Base-by-base conservation (phyloP, 2,113 vertebrate species). In the Gavia stellata region DNA sequence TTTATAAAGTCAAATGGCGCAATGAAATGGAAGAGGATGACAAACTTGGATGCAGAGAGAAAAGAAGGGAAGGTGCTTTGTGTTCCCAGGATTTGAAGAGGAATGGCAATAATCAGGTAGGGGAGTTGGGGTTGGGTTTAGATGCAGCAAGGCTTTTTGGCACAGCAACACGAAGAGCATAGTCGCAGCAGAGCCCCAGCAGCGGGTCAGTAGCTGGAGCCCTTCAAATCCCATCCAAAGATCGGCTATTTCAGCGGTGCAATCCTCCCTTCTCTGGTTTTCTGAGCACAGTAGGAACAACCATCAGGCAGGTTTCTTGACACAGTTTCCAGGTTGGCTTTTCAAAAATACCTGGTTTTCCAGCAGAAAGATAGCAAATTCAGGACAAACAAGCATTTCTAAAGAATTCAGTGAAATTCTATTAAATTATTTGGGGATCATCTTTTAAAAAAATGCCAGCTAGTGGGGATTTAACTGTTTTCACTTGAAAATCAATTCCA, bases 391-490 rank as follows among this genome's bases (percentile, higher is more conserved):
- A 17, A 56, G 1, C 5, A 4, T n/a, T 83, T 80, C 77, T 84
- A 53, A 65, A 77, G n/a, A 61, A 6, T 62, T 45, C 45, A 9
- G 14, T 53, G 59, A 36, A 71, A 66, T 71, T 53, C 45, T 23
- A 5, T 17, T n/a, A 12, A 53, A 78, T 21, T 61, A 33, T 53
- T 45, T 6, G 24, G 11, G 17, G 2, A 29, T 0, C 0, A 81
- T 33, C 18, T 44, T 24, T 58, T 23, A 17, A 38, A 65, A 19
- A 36, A 44, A 44, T 21, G 50, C 29, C 18, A 58, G 10, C 3
- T 29, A n/a, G 38, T 4, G 3, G 19, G 61, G 9, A 7, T 61
- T 33, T 59, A 36, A 70, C 62, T 34, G 31, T 42, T 87, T 45
- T 63, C 45, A 31, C 33, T 29, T 75, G 52, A 53, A 81, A 84